Base-by-base conservation (phyloP, 2,888 invertebrate species). In the Priocnemis perturbator region DNA sequence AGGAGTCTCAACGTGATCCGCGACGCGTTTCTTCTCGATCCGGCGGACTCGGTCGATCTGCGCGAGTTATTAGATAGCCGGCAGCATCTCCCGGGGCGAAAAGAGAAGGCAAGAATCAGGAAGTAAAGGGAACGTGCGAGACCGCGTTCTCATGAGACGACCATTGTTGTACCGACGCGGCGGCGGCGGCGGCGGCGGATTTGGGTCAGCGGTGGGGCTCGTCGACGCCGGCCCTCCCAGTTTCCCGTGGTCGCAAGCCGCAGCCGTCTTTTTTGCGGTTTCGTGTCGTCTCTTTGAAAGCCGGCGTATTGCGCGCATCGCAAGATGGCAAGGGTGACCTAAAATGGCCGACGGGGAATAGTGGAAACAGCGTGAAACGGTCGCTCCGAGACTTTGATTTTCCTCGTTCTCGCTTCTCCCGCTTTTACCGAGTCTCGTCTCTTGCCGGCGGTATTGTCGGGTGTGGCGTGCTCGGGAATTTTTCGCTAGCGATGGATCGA, bases 181-280 rank as follows among this genome's bases (percentile, higher is more conserved):
- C 71, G 58, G 58, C 73, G 75, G 75, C 72, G 73, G 69, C 74
- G 74, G 70, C 71, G 58, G 58, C 73, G 75, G 76, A 85, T 85
- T 81, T 85, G 78, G 84, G 84, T 85, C 85, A 84, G 76, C 82
- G 81, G 77, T 77, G 81, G 78, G 78, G 80, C 78, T 72, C 74
- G 61, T 59, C 74, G 81, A 73, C 74, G 61, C 60, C 74, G 81
- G 73, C 74, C 85, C 82, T 81, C 76, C 77, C 80, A 81, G 78
- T 81, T 84, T 84, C 79, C 78, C 81, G 79, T 79, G 74, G 70
- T 76, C 71, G 78, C 70, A 71, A 73, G 77, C 81, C 77, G 64
- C 83, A 78, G 76, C 70, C 75, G 73, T 69, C 73, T 60, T 75
- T 78, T 68, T 74, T 78, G 79, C 76, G 81, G 81, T 81, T 85